phyloP scores from a whole-genome alignment of 1,140 invertebrate genomes.

The Bombus turneri region DNA sequence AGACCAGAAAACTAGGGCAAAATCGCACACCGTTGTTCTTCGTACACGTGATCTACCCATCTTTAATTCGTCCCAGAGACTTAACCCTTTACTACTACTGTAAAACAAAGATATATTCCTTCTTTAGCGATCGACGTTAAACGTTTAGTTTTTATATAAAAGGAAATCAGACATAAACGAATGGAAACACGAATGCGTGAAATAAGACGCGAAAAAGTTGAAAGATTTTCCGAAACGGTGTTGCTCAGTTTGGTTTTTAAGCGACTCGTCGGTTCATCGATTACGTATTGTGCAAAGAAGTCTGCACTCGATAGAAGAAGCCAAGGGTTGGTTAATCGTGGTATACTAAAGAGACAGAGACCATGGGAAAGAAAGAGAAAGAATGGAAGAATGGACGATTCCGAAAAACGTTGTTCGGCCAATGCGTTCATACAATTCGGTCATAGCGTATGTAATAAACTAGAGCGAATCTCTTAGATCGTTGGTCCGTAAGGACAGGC shows the following conservation, averaged over 20 bases:
- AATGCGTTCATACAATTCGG: neutral
- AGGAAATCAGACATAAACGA: no score
- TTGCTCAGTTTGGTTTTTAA: no score
- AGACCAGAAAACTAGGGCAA: neutral
- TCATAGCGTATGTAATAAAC: slow-evolving; percentile 2
- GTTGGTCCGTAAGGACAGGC: slow-evolving; percentile 32
- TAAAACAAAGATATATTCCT: no score
- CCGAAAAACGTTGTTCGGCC: neutral
- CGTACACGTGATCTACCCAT: neutral
- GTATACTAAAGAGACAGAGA: neutral
- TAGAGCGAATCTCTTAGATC: slow-evolving; percentile 25
- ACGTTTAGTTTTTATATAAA: no score
- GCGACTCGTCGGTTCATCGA: neutral
- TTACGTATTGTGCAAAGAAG: neutral
- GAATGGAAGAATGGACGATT: neutral
- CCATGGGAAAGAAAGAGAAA: no score
- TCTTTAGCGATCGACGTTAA: no score
- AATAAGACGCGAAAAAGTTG: no score
- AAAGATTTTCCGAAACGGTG: no score
- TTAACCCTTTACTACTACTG: neutral
- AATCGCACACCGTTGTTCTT: slow-evolving; percentile 46
- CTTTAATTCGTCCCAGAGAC: slow-evolving; percentile 31
- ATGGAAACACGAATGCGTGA: no score
- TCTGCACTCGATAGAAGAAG: no score
- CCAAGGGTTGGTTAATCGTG: neutral